Base-by-base conservation (phyloP, 2,113 vertebrate genomes). In the Anoplopoma fimbria region DNA sequence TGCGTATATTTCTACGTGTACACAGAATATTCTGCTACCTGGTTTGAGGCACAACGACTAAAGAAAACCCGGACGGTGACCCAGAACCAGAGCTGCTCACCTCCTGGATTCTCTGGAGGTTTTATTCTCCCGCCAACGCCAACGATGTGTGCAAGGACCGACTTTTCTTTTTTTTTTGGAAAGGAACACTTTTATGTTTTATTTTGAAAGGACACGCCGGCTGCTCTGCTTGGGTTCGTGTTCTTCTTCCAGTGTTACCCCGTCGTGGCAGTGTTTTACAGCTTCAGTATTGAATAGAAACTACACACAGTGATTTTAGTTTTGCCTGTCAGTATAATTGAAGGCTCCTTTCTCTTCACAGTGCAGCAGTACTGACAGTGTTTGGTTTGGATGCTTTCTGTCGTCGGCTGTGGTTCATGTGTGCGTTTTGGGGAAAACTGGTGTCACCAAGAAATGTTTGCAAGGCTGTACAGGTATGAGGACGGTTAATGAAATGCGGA, bases 241-340 rank as follows among this genome's bases (percentile, higher is more conserved):
- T n/a, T 80, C 45, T 75, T 15, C 74, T 69, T 49, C 19, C 58
- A 21, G 40, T 23, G n/a, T n/a, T n/a, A n/a, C n/a, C n/a, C n/a
- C n/a, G n/a, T n/a, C n/a, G n/a, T n/a, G n/a, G n/a, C n/a, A n/a
- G n/a, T 81, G 86, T 78, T 31, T 74, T 77, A 79, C 36, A 69
- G n/a, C 38, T 31, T 51, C 42, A 87, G 83, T 84, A 77, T 75
- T 82, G n/a, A 64, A 40, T 1, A 21, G 21, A 6, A 60, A 81
- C 75, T 45, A 68, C 77, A 61, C 31, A 61, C 47, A 8, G 51
- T 25, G 51, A 13, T 21, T 45, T 34, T 33, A 3, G 2, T 71
- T 34, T 34, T 6, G 9, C 45, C 7, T 31, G 33, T 82, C 33
- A 9, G 31, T 64, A 0, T 13, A 38, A 12, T 49, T 72, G 34